These are phyloP conservation scores for Brachyhypopomus gauderio DNA, from an alignment of 2,113 vertebrate genomes.

Conservation along the genomic window DNA sequence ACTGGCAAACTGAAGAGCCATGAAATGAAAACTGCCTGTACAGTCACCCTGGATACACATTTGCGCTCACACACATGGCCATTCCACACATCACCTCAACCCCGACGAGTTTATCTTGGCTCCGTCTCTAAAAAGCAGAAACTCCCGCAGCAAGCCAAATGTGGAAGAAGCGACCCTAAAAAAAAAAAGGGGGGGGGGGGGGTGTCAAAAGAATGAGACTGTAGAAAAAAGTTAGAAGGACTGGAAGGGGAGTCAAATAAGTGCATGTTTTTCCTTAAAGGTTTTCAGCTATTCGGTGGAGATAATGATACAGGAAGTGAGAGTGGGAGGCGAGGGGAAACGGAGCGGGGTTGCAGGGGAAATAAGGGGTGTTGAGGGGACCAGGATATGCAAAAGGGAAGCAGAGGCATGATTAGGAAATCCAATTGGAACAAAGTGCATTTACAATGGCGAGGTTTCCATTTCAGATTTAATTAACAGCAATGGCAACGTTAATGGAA, in stretches of 20 bases:
- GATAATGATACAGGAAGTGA: constrained; percentile 75
- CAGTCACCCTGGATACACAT: constrained; percentile 21
- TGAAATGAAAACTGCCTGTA: constrained; percentile 27
- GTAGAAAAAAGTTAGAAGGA: constrained; percentile 59
- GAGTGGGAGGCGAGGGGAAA: constrained; percentile 49
- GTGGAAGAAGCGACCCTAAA: constrained; percentile 46
- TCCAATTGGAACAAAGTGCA: constrained; percentile 56
- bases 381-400: constrained; percentile 60
- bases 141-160: constrained; percentile 39
- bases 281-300: constrained; percentile 65
- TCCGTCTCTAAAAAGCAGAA: constrained; percentile 46
- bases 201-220: constrained; percentile 53
- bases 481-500: constrained; percentile 36
- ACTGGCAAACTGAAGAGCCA: neutral
- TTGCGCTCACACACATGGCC: constrained; percentile 18
- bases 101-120: constrained; percentile 48
- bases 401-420: constrained; percentile 67
- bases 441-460: constrained; percentile 30
- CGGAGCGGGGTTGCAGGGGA: constrained; percentile 2
- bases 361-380: constrained; percentile 19
- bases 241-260: constrained; percentile 48
- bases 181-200: constrained; percentile 3
- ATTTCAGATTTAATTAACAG: constrained; percentile 49
- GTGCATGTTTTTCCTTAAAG: constrained; percentile 67
- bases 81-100: constrained; percentile 40